These are phyloP conservation scores for Julus scanicus DNA, from an alignment of 2,888 invertebrate species.

Conservation along the genomic window DNA sequence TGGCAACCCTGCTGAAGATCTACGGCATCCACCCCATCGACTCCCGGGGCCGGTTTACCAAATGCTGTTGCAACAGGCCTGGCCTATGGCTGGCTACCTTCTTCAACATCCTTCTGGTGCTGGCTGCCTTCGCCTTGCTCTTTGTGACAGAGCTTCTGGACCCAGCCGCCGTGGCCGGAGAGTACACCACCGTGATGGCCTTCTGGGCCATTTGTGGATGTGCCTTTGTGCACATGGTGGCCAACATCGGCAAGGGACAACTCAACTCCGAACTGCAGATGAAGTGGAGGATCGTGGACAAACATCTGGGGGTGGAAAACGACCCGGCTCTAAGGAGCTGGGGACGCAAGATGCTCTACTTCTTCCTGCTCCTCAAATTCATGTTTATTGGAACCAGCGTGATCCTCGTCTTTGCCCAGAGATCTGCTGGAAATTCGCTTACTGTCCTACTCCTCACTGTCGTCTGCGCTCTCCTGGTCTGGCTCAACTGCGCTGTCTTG, in stretches of 20 bases:
- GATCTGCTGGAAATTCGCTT: conserved; percentile 1
- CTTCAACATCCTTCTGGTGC: conserved; percentile 44
- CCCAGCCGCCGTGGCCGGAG: neutral
- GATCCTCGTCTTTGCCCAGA: conserved; percentile 52
- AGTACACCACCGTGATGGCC: conserved; percentile 50
- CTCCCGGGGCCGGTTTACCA: neutral
- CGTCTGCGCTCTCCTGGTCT: conserved; percentile 11
- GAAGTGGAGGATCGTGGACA: conserved; percentile 52
- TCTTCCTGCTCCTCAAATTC: conserved; percentile 28
- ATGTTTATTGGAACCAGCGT: conserved; percentile 51
- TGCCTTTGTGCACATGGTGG: conserved; percentile 43
- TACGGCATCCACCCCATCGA: conserved; percentile 49
- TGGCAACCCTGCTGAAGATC: conserved; percentile 40
- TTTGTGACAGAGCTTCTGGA: conserved; percentile 24
- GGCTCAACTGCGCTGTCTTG: conserved; percentile 52
- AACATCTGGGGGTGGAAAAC: conserved; percentile 46
- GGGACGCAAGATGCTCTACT: conserved; percentile 48
- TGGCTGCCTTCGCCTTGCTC: neutral
- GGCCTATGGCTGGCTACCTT: neutral
- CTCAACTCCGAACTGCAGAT: conserved; percentile 23
- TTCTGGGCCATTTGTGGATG: conserved; percentile 52
- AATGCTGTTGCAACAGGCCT: conserved; percentile 22
- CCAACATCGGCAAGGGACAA: neutral
- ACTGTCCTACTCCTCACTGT: conserved; percentile 21
- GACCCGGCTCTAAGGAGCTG: conserved; percentile 34